Percentiles rank a stretch among this genome's conserved stretches.
Conservation (phyloP, 2,797 vertebrate genomes). For the Holocentrus rufus region DNA sequence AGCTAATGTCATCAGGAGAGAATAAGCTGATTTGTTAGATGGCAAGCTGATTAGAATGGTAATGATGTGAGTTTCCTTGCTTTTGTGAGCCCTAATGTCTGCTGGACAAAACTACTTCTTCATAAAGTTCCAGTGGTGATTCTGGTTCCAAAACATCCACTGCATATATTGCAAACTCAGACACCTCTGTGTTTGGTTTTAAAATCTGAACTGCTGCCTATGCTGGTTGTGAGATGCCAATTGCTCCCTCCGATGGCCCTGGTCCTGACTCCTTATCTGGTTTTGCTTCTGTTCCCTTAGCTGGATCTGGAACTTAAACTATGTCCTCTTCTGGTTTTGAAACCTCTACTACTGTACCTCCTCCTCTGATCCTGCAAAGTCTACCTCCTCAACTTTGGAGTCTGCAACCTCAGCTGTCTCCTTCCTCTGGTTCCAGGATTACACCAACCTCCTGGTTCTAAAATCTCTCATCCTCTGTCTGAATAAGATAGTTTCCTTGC, state of each 20-base stretch:
- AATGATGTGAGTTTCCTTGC: slow-evolving; percentile 18
- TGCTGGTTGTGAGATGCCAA: not conserved
- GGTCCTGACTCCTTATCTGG: too few species aligned
- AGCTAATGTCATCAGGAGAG: slow-evolving; percentile 13
- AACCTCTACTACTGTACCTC: too few species aligned
- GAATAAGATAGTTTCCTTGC: not conserved
- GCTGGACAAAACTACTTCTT: slow-evolving; percentile 37
- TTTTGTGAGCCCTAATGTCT: slow-evolving; percentile 36
- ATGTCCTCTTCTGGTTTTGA: not conserved
- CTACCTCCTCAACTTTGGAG: too few species aligned
- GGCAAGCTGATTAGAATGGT: slow-evolving; percentile 37
- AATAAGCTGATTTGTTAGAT: slow-evolving; percentile 44
- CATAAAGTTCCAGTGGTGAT: slow-evolving; percentile 11
- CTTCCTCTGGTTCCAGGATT: too few species aligned
- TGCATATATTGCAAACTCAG: slow-evolving; percentile 1
- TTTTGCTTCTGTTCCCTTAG: too few species aligned
- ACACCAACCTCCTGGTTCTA: too few species aligned
- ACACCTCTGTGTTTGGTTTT: slow-evolving; percentile 8
- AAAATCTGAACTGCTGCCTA: too few species aligned
- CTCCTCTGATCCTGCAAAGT: too few species aligned
- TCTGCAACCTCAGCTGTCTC: too few species aligned
- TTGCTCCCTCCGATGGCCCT: not conserved
- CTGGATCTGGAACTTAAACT: not conserved
- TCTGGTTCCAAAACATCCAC: not conserved
- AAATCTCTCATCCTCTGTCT: not conserved